A percentile compares a stretch with the other conserved stretches of the same genome.
These are phyloP conservation scores for Eremophila alpestris DNA, from an alignment of 2,797 vertebrate genomes.

Conservation along the genomic window DNA sequence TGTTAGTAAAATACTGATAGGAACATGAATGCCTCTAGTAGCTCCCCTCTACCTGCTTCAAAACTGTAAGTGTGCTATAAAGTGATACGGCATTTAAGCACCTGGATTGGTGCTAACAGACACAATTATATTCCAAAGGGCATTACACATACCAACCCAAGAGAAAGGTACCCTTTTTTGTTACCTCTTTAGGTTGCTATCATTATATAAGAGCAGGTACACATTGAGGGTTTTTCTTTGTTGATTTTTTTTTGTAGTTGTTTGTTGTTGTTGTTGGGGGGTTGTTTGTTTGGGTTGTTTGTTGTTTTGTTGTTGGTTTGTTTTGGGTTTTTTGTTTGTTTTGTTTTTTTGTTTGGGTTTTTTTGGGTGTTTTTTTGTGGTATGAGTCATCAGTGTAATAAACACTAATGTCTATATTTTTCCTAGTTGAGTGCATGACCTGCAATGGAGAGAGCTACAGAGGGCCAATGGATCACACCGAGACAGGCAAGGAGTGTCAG, in stretches of 20 bases:
- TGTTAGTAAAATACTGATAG: background rate
- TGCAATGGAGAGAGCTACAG: slow-evolving; percentile 96
- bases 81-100: background rate
- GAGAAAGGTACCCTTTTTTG: background rate
- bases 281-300: background rate
- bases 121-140: background rate
- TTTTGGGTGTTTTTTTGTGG: background rate
- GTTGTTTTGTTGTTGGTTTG: background rate
- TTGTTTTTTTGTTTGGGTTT: background rate
- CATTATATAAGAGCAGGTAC: background rate
- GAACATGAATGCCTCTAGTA: background rate
- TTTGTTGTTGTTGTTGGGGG: background rate
- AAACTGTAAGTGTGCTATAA: background rate
- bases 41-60: background rate
- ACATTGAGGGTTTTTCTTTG: background rate
- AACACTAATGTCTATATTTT: background rate
- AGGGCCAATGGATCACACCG: slow-evolving; percentile 96
- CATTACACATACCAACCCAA: background rate
- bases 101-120: background rate
- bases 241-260: background rate
- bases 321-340: too few relatives aligned
- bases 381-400: background rate
- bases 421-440: slow-evolving; percentile 91
- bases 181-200: background rate
- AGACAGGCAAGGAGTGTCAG: slow-evolving; percentile 93